Evolutionary conservation across 2,113 vertebrate species (phyloP).

Genomic region (Cinclus cinclus): DNA sequence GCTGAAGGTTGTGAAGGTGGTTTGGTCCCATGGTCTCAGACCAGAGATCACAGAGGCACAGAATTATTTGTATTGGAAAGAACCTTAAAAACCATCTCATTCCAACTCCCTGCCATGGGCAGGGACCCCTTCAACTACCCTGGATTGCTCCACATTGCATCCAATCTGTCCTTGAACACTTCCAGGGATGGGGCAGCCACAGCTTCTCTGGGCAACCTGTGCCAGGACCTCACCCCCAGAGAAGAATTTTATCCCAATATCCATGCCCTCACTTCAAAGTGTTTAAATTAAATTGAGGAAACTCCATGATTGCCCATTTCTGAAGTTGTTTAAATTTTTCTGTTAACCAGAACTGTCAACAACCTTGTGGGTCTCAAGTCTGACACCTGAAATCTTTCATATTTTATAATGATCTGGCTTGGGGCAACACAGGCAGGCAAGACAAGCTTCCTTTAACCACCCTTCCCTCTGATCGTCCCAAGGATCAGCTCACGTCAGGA

Average conservation of each 20-base stretch:
- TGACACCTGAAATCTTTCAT: background rate
- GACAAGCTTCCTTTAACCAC: background rate
- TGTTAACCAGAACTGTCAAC: background rate
- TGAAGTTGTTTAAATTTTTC: background rate
- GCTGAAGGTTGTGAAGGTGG: background rate
- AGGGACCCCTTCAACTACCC: background rate
- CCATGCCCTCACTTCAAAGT: background rate
- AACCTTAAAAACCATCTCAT: no score
- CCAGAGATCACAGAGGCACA: background rate
- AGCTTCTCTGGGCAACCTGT: background rate
- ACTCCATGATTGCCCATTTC: background rate
- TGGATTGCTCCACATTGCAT: background rate
- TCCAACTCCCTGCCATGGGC: background rate
- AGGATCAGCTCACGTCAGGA: background rate
- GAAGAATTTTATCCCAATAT: background rate
- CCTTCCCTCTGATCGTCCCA: background rate
- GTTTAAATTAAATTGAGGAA: background rate
- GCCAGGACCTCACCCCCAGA: background rate
- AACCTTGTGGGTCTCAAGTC: background rate
- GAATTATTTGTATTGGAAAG: background rate
- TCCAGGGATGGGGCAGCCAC: background rate
- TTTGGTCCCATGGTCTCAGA: background rate
- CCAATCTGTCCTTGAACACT: rapidly evolving
- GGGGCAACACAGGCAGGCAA: background rate
- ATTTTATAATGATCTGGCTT: background rate